phyloP scores from a whole-genome alignment of 2,113 vertebrate genomes.

The Epinephelus fuscoguttatus region DNA sequence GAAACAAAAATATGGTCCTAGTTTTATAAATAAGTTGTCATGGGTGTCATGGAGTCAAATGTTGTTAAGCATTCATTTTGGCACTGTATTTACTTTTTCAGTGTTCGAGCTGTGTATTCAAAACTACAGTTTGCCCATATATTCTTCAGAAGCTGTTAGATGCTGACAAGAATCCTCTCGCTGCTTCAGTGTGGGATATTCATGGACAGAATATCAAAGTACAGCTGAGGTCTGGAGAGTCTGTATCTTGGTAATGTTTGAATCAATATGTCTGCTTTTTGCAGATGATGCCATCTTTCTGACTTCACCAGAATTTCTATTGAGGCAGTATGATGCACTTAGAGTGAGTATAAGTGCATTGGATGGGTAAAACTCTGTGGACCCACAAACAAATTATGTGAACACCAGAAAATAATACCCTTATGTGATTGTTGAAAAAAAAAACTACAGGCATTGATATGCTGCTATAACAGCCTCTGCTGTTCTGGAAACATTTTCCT shows the following conservation, averaged over 20 bases:
- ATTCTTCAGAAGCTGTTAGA: conserved; percentile 29
- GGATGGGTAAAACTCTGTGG: background rate
- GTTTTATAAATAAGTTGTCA: background rate
- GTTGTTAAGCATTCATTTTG: background rate
- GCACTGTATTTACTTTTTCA: conserved; percentile 16
- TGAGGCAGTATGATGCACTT: background rate
- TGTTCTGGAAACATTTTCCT: background rate
- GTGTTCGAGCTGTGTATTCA: background rate
- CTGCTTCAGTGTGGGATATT: conserved; percentile 20
- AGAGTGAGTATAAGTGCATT: background rate
- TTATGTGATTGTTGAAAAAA: background rate
- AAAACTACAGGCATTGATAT: background rate
- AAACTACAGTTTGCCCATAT: conserved; percentile 13
- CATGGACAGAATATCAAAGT: conserved; percentile 38
- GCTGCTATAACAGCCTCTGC: background rate
- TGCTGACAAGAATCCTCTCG: conserved; percentile 5
- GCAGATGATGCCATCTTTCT: conserved; percentile 36
- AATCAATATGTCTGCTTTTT: conserved; percentile 58
- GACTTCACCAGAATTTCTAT: conserved; percentile 11
- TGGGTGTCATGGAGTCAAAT: too few relatives aligned
- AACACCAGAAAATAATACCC: background rate
- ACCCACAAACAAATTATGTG: background rate
- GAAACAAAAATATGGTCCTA: background rate
- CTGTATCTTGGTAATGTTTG: conserved; percentile 34
- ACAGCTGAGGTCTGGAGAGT: conserved; percentile 24